Evolutionary conservation across 2,797 vertebrate genomes (phyloP), one percentile per base, ranked within the genome.

Genomic region (Uromys caudimaculatus): DNA sequence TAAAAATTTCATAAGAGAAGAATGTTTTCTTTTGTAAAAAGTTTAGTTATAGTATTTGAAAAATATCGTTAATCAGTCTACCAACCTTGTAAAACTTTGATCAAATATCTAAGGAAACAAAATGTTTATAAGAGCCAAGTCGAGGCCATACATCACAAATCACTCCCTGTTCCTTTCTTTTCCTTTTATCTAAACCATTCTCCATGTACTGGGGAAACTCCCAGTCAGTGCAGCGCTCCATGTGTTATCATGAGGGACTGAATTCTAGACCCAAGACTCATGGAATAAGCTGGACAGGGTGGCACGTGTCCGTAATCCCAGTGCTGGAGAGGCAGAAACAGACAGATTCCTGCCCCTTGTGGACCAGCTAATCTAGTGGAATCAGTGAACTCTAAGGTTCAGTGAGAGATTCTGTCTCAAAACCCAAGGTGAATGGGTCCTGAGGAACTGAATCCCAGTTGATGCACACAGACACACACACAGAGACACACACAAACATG

Each of bases 1-100:
- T 32, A 82, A 95, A 88, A 50, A 73, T 38, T 47, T 92, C 50
- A 75, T 32, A 62, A 95, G 81, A 50, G 54, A 38, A 89, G 11
- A 19, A 19, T 76, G 8, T 64, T 47, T 17, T 76, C 24, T n/a
- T 81, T 58, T 50, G 21, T 50, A 92, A 89, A 58, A 16, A 56
- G 17, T 41, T 89, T 75, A 87, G 38, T 77, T 56, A 47, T 73
- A 58, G 50, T 52, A 75, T 92, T 38, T 91, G 44, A 50, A 81
- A 88, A 75, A 75, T 64, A 75, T 12, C 54, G 62, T 47, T 62
- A 32, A 54, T 8, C 10, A 54, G 21, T 91, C 67, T 82, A 50
- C 11, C 81, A 32, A 91, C 23, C 32, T 90, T 73, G 7, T 64
- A 56, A 73, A 56, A 64, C 35, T 62, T 71, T 95, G 38, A 23